phyloP scores from a whole-genome alignment of 92 coral and sea anemone genomes.

The Heliopora coerulea region DNA sequence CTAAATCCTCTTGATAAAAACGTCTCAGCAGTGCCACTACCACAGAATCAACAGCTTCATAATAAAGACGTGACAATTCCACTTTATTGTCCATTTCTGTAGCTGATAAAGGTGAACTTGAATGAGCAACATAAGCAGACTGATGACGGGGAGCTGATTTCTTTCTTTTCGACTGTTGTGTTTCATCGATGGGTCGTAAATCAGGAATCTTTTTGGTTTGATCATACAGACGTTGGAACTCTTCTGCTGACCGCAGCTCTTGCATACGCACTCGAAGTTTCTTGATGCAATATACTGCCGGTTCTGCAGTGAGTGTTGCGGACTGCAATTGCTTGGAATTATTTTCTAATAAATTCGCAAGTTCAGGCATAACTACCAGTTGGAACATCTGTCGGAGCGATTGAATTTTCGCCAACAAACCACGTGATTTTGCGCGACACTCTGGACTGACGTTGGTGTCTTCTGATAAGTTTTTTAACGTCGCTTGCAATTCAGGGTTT shows the following conservation, averaged over 20 bases:
- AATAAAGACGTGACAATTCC: too few relatives aligned
- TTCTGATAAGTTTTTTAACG: constrained; percentile 27
- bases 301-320: constrained; percentile 36
- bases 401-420: constrained; percentile 27
- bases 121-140: too few relatives aligned
- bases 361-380: constrained; percentile 31
- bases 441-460: constrained; percentile 33
- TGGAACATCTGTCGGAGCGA: constrained; percentile 19
- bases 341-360: too few relatives aligned
- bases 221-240: too few relatives aligned
- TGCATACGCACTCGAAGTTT: constrained; percentile 11
- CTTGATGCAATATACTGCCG: constrained; percentile 18
- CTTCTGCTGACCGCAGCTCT: constrained; percentile 24
- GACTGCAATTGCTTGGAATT: constrained; percentile 35
- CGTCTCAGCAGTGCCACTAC: too few relatives aligned
- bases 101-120: too few relatives aligned
- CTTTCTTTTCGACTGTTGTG: too few relatives aligned
- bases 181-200: too few relatives aligned
- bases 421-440: constrained; percentile 26
- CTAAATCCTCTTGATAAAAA: too few relatives aligned
- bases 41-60: constrained; percentile 20
- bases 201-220: too few relatives aligned
- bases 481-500: constrained; percentile 28
- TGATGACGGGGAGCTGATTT: too few relatives aligned
- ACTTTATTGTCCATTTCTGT: too few relatives aligned